phyloP scores from a whole-genome alignment of 2,888 invertebrate genomes.

The Tenthredo livida region DNA sequence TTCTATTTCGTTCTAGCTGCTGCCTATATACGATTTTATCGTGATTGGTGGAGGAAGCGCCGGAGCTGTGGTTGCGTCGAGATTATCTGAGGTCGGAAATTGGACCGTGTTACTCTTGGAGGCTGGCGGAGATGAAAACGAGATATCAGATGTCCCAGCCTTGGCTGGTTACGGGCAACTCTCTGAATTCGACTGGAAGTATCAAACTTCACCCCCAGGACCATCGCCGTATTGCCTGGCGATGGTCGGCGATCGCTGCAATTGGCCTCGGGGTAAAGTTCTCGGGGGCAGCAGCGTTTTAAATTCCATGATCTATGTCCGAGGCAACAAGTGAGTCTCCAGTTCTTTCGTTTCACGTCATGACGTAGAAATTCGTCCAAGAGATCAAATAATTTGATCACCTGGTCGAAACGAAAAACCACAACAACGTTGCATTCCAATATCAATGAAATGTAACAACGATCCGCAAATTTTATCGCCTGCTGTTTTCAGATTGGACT shows the following conservation, averaged over 20 bases:
- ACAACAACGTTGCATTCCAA: background rate
- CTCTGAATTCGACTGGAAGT: conserved; percentile 95
- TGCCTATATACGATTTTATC: conserved; percentile 91
- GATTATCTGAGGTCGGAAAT: conserved; percentile 89
- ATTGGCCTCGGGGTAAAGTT: conserved; percentile 96
- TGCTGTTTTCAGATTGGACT: conserved; percentile 80
- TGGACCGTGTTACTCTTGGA: conserved; percentile 92
- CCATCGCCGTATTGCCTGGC: conserved; percentile 91
- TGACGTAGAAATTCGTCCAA: background rate
- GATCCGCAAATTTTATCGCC: background rate
- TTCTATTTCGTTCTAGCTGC: conserved; percentile 80
- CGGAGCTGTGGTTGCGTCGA: conserved; percentile 92
- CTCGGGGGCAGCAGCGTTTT: conserved; percentile 93
- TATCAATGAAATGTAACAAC: background rate
- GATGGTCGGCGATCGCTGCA: conserved; percentile 92
- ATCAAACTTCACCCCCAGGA: conserved; percentile 88
- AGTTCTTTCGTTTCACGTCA: background rate
- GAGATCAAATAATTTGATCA: background rate
- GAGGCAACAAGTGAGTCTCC: conserved; percentile 86
- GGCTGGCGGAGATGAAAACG: conserved; percentile 93
- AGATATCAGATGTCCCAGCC: conserved; percentile 93
- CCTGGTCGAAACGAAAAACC: too few species aligned
- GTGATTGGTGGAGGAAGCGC: conserved; percentile 94
- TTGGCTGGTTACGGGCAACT: conserved; percentile 91
- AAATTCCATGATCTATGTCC: conserved; percentile 95